Evolutionary conservation across 2,797 vertebrate species (phyloP).

Genomic region (Mycteria americana): DNA sequence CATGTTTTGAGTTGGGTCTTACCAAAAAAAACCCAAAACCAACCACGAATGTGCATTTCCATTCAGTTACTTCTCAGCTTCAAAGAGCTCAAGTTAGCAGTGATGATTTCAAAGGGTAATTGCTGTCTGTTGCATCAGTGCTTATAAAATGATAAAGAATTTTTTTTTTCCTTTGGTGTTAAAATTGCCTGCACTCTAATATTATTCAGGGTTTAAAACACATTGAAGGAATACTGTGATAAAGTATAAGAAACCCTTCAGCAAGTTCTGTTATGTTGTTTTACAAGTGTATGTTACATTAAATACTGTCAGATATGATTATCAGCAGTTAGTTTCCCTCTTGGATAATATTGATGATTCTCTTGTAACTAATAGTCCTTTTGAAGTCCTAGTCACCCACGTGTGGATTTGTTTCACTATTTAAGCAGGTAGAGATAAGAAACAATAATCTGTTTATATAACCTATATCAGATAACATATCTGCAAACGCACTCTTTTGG

Average conservation of each 20-base stretch:
- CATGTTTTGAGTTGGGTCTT: neutral
- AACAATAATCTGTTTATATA: neutral
- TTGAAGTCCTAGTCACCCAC: neutral
- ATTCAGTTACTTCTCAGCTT: neutral
- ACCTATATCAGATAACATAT: neutral
- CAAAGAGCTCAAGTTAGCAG: neutral
- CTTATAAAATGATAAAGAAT: neutral
- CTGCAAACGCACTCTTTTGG: neutral
- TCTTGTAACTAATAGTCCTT: neutral
- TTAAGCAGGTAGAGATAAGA: neutral
- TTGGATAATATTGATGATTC: neutral
- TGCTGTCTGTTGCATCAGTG: neutral
- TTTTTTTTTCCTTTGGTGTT: neutral
- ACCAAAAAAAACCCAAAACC: fast-evolving
- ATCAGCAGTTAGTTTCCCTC: neutral
- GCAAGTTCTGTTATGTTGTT: neutral
- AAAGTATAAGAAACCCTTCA: neutral
- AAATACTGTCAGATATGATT: neutral
- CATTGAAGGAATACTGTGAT: neutral
- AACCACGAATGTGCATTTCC: neutral
- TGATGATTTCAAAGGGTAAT: neutral
- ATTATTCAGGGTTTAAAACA: neutral
- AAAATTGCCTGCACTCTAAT: neutral
- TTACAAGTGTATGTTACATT: neutral
- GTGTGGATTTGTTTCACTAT: neutral